Base-by-base conservation (phyloP, 1,140 invertebrate genomes). In the Drosophila equinoxialis region DNA sequence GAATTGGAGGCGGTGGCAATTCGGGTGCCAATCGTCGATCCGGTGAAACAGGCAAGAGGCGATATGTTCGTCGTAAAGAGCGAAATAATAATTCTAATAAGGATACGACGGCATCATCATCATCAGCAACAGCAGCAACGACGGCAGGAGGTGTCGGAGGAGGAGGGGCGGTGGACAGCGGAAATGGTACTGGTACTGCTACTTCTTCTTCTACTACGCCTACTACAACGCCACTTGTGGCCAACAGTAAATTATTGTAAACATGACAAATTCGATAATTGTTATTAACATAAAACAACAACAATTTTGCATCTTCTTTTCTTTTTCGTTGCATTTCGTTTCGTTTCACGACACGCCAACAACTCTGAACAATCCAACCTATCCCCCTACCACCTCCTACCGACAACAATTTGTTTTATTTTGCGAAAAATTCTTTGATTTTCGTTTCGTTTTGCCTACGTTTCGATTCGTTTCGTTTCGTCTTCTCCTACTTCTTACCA, bases 191-290 rank as follows among this genome's bases (percentile, higher is more conserved):
- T 84, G 84, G 81, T 90, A 91, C 79, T 84, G 90, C 86, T 80
- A 79, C 90, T 84, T 80, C 90, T 90, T 75, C 81, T 86, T 79
- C 85, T 90, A 68, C 82, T 85, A 90, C 85, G 82, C 82, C 85
- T 85, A 90, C 90, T 83, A 91, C 90, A 91, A 91, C 90, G 90
- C 90, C 90, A 83, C 82, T 91, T 90, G 87, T 90, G 90, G 91
- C 89, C 91, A 92, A 92, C 91, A 92, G 91, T 92, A 92, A 92
- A 92, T 92, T 92, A 92, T 92, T 92, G 91, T 92, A 92, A 92
- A 92, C 91, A 92, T 91, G 82, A 89, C 77, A 78, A 90, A 89
- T 89, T 89, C 80, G 84, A 91, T 81, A 81, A 72, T 84, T 90
- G 82, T 86, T 91, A 84, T 91, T 91, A 91, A 90, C 90, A 91